A percentile compares a stretch with the other conserved stretches of the same genome.
phyloP scores from a whole-genome alignment of 2,113 vertebrate genomes.

The Melanerpes aurifrons region DNA sequence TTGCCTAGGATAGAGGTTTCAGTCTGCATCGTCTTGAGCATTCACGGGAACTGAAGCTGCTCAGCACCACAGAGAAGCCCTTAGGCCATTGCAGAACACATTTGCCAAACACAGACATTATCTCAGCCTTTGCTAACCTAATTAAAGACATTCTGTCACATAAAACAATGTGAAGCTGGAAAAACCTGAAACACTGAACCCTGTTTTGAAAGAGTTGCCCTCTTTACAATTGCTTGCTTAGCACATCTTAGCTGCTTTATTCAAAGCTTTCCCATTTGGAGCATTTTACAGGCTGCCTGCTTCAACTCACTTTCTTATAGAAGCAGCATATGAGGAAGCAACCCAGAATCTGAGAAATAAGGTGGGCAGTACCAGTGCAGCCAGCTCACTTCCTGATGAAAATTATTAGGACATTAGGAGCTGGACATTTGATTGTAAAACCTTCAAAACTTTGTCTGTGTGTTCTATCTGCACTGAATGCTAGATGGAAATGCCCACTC shows the following conservation, averaged over 20 bases:
- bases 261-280: background rate
- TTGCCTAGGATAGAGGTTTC: slow-evolving; percentile 1
- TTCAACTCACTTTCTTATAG: background rate
- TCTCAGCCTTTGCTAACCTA: slow-evolving; percentile 56
- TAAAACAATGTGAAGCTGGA: slow-evolving; percentile 52
- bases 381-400: background rate
- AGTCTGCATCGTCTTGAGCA: background rate
- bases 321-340: background rate
- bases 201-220: slow-evolving; percentile 39
- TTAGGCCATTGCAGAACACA: slow-evolving; percentile 22
- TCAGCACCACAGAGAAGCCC: slow-evolving; percentile 32
- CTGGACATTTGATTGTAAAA: background rate
- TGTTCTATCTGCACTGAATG: background rate
- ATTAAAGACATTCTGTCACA: slow-evolving; percentile 64
- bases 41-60: background rate
- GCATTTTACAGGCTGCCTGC: background rate
- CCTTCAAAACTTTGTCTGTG: background rate
- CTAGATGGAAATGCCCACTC: background rate
- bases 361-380: background rate
- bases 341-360: background rate
- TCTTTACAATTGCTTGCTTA: background rate
- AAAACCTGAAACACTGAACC: slow-evolving; percentile 54
- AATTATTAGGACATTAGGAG: background rate
- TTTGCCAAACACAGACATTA: slow-evolving; percentile 59
- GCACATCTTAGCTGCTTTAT: background rate